Evolutionary conservation across 1,140 invertebrate species (phyloP).

Genomic region (Ceratina japonica): DNA sequence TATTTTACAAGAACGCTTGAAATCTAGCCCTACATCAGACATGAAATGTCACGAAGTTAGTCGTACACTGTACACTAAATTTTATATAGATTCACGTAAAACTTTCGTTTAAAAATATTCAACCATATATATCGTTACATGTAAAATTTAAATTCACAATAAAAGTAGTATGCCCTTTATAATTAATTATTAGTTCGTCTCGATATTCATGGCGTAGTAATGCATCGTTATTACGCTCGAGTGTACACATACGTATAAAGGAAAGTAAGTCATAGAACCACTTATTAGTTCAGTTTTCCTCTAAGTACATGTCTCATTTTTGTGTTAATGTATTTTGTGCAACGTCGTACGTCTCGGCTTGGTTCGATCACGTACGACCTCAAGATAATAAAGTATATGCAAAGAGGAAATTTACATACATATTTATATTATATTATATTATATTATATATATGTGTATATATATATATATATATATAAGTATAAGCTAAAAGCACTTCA

Average conservation of each 20-base stretch:
- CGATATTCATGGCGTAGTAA: neutral
- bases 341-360: conserved; percentile 7
- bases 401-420: conserved; percentile 13
- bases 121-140: conserved; percentile 21
- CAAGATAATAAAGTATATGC: neutral
- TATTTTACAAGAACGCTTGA: conserved; percentile 73
- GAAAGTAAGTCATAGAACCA: conserved; percentile 23
- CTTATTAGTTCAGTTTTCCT: conserved; percentile 3
- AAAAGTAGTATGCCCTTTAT: conserved; percentile 14
- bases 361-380: conserved; percentile 34
- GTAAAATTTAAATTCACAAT: conserved; percentile 25
- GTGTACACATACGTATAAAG: neutral
- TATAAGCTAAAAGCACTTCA: conserved; percentile 33
- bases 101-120: conserved; percentile 35
- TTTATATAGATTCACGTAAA: conserved; percentile 49
- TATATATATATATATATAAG: neutral
- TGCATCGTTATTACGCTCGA: neutral
- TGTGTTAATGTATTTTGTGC: conserved; percentile 7
- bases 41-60: conserved; percentile 64
- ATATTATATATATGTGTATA: neutral
- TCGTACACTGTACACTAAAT: conserved; percentile 71
- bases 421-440: too few relatives aligned
- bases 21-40: conserved; percentile 67
- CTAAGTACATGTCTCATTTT: conserved; percentile 24
- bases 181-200: conserved; percentile 7